Percentiles rank a stretch among this genome's conserved stretches.
Conservation (phyloP, 53 echinoderm and acorn worm genomes). For the Arbacia lixula region DNA sequence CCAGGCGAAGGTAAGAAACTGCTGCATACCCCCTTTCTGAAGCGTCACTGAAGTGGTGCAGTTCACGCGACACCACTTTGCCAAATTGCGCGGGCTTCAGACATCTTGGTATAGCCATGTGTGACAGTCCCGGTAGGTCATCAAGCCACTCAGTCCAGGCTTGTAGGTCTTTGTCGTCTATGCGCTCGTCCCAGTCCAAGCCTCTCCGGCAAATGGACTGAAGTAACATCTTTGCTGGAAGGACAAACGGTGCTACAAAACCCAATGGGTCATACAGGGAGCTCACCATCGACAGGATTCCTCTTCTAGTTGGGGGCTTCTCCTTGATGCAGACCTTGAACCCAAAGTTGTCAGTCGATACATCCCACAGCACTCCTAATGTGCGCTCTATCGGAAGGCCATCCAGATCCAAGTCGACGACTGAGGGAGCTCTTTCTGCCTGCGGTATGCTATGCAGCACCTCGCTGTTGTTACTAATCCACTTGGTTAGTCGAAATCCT, state of each 20-base stretch:
- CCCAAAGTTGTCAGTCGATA: slow-evolving; percentile 54
- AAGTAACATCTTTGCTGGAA: slow-evolving; percentile 65
- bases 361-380: slow-evolving; percentile 66
- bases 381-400: slow-evolving; percentile 65
- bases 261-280: slow-evolving; percentile 78
- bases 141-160: slow-evolving; percentile 47
- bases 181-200: slow-evolving; percentile 67
- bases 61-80: background rate
- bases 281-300: slow-evolving; percentile 63
- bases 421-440: slow-evolving; percentile 58
- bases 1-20: slow-evolving; percentile 57
- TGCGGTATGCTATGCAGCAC: slow-evolving; percentile 45
- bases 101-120: slow-evolving; percentile 55
- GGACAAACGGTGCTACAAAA: slow-evolving; percentile 68
- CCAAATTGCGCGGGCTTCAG: background rate
- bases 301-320: slow-evolving; percentile 60
- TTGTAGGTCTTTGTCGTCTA: background rate
- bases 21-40: slow-evolving; percentile 67
- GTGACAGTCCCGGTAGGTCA: slow-evolving; percentile 45
- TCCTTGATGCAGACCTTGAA: slow-evolving; percentile 51
- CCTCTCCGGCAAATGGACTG: slow-evolving; percentile 63
- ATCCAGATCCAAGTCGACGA: slow-evolving; percentile 54
- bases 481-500: slow-evolving; percentile 65
- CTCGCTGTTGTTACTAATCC: slow-evolving; percentile 58
- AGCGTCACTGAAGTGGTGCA: slow-evolving; percentile 65